Base-by-base conservation (phyloP, 2,113 vertebrate species). In the Neofelis nebulosa region DNA sequence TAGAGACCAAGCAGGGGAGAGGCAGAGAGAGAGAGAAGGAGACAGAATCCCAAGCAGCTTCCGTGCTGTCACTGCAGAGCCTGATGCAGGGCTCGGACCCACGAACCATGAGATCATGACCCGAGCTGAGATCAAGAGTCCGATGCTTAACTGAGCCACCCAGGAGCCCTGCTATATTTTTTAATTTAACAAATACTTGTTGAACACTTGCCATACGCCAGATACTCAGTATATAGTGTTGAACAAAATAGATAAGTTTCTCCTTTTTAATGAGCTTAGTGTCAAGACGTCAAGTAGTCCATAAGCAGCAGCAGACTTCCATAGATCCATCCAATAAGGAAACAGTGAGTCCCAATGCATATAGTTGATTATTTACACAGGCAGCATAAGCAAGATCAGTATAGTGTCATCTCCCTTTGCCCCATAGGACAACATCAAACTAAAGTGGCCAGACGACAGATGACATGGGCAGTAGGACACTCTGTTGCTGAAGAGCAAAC, bases 321-420 rank as follows among this genome's bases (percentile, higher is more conserved):
- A 94, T n/a, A 94, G 27, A 84, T 87, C 80, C 61, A 92, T 89
- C 29, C 31, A 81, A 52, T 69, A 97, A 96, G 50, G 69, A 96
- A 95, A 97, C 41, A 92, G 31, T 97, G n/a, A 80, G 5, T 50
- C 41, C 52, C 18, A 74, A 94, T 84, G 10, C 15, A 73, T 88
- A 48, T n/a, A 90, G 31, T 71, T 94, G 81, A 71, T 96, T 96
- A 95, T 52, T 96, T 97, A 97, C 45, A 91, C 14, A 81, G n/a
- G 36, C 13, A 76, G 41, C 19, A 76, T 74, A 71, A 88, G n/a
- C 52, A 87, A 66, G 50, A 96, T 88, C 45, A 92, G 38, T 74
- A 25, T 36, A n/a, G 29, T 74, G 6, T 90, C 87, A 89, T 14
- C 57, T 97, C 36, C 36, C 29, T 97, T 97, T 94, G 13, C 41